These are phyloP conservation scores for Leucopsar rothschildi DNA, from an alignment of 2,113 vertebrate genomes.

Conservation along the genomic window DNA sequence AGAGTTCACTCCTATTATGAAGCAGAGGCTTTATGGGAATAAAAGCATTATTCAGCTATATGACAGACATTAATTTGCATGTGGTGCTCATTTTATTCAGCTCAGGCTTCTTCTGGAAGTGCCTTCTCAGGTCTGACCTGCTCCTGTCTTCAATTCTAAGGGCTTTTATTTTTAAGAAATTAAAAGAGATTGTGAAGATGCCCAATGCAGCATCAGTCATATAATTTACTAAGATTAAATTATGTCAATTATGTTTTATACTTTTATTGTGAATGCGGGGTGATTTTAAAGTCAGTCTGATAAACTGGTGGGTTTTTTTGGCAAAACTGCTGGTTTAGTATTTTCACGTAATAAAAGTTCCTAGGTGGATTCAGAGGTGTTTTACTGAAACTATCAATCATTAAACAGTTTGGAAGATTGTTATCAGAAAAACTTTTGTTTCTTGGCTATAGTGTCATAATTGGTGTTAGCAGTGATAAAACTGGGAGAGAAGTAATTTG, in stretches of 20 bases:
- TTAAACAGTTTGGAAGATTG: not conserved
- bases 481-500: not conserved
- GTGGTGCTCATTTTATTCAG: not conserved
- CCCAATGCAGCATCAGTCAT: not conserved
- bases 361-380: not conserved
- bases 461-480: not conserved
- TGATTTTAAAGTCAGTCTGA: not conserved
- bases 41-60: not conserved
- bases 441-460: not conserved
- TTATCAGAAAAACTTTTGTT: not conserved
- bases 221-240: not conserved
- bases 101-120: not conserved
- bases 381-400: not conserved
- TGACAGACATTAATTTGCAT: not conserved
- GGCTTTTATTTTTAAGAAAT: not conserved
- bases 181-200: not conserved
- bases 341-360: not conserved
- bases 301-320: not conserved
- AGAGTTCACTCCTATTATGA: not conserved
- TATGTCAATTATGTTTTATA: not conserved
- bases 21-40: not conserved
- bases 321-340: not conserved
- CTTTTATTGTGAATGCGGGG: not conserved
- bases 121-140: not conserved
- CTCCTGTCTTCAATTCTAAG: not conserved